A percentile compares a stretch with the other conserved stretches of the same genome.
Conservation (phyloP, 64 coral and sea anemone genomes). For the Platygyra sinensis region DNA sequence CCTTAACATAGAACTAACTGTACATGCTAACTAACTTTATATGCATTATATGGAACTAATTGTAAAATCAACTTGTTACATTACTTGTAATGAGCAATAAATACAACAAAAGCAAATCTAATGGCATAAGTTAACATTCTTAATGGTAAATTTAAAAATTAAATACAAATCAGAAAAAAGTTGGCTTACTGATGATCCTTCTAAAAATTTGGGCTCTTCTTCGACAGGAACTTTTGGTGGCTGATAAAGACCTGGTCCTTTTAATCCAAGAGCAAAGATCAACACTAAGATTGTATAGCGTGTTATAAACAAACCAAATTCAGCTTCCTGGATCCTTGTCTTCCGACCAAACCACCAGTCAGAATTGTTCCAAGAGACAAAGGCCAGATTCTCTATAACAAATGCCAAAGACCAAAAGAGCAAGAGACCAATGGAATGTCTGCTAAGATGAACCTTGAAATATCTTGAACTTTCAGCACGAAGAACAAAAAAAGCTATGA, state of each 20-base stretch:
- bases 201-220: conserved; percentile 49
- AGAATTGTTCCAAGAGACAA: conserved; percentile 93
- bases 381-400: conserved; percentile 82
- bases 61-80: too few species aligned
- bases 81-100: too few species aligned
- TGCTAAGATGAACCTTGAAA: conserved; percentile 57
- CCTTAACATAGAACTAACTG: too few species aligned
- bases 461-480: conserved; percentile 64
- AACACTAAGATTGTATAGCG: conserved; percentile 71
- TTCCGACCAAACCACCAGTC: conserved; percentile 94
- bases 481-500: conserved; percentile 60
- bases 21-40: too few species aligned
- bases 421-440: conserved; percentile 78
- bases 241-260: conserved; percentile 93
- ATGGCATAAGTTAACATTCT: too few species aligned
- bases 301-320: conserved; percentile 89
- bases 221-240: conserved; percentile 28
- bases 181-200: conserved; percentile 54
- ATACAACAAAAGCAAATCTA: too few species aligned
- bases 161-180: neutral
- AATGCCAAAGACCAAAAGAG: conserved; percentile 88
- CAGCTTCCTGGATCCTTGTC: conserved; percentile 56
- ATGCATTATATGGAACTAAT: too few species aligned
- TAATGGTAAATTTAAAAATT: too few species aligned
- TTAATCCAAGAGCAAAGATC: conserved; percentile 83